Evolutionary conservation across 2,797 vertebrate species (phyloP).

Genomic region (Tauraco hartlaubi): DNA sequence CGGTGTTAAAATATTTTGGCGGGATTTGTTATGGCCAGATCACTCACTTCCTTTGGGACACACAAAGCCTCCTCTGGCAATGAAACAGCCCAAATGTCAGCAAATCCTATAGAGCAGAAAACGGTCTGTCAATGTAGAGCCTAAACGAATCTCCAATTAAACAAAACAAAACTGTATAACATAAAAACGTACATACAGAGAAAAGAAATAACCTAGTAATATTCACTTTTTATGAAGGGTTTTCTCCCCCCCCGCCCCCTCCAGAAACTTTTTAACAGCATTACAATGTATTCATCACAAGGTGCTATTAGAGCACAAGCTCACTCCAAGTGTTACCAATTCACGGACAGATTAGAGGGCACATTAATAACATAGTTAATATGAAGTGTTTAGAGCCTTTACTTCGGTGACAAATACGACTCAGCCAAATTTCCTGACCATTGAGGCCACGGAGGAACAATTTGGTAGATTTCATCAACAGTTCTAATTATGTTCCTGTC

Average conservation of each 20-base stretch:
- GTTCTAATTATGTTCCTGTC: constrained; percentile 99
- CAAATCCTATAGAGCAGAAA: constrained; percentile 32
- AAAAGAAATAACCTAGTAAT: neutral
- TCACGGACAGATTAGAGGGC: constrained; percentile 87
- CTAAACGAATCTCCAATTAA: constrained; percentile 45
- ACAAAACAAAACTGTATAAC: constrained; percentile 5
- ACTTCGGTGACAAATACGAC: constrained; percentile 92
- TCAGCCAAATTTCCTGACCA: constrained; percentile 89
- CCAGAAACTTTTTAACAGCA: constrained; percentile 60
- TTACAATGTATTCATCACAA: constrained; percentile 69
- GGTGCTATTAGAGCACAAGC: constrained; percentile 71
- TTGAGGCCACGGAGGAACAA: constrained; percentile 91
- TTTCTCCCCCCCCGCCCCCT: neutral
- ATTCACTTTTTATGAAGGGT: constrained; percentile 13
- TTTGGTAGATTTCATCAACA: constrained; percentile 99
- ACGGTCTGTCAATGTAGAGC: constrained; percentile 22
- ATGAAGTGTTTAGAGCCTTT: constrained; percentile 91
- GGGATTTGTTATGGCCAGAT: constrained; percentile 73
- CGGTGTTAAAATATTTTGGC: constrained; percentile 75
- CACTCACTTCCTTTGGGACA: constrained; percentile 74
- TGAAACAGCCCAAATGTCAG: constrained; percentile 60
- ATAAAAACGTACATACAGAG: constrained; percentile 19
- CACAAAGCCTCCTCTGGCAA: constrained; percentile 74
- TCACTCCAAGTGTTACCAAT: constrained; percentile 76
- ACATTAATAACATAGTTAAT: constrained; percentile 94